phyloP scores from a whole-genome alignment of 2,888 invertebrate genomes.

The Ophion ellenae region DNA sequence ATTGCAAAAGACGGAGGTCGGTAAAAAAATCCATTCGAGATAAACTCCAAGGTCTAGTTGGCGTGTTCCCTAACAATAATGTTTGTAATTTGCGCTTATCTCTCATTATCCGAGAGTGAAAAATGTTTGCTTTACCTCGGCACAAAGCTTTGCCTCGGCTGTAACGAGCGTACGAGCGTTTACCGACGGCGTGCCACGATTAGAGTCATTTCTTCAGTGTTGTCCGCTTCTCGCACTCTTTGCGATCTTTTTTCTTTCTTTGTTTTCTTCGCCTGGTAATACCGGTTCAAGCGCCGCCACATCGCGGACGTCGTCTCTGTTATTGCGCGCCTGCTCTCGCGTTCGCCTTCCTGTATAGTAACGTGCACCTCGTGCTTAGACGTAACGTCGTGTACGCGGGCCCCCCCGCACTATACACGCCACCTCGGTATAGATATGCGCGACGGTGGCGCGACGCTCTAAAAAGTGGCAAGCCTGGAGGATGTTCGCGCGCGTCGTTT shows the following conservation, averaged over 20 bases:
- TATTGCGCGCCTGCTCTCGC: slow-evolving; percentile 17
- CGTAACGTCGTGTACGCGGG: not conserved
- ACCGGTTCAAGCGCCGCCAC: slow-evolving; percentile 56
- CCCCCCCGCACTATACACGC: not conserved
- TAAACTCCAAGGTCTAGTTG: not conserved
- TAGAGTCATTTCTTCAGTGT: slow-evolving; percentile 26
- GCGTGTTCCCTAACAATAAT: slow-evolving; percentile 4
- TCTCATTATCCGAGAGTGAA: slow-evolving; percentile 24
- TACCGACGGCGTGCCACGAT: slow-evolving; percentile 45
- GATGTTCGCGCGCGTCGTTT: slow-evolving; percentile 47
- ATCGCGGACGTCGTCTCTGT: slow-evolving; percentile 40
- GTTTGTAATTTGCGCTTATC: not conserved
- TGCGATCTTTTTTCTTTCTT: slow-evolving; percentile 11
- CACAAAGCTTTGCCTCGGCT: not conserved
- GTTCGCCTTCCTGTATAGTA: not conserved
- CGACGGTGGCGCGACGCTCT: not conserved
- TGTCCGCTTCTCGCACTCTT: slow-evolving; percentile 10
- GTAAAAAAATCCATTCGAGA: not conserved
- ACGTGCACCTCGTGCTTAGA: not conserved
- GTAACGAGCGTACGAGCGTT: slow-evolving; percentile 41
- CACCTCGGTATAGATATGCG: not conserved
- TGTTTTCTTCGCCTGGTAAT: slow-evolving; percentile 60
- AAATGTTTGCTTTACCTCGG: not conserved
- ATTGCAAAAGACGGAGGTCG: not conserved
- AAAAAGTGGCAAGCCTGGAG: not conserved